phyloP scores from a whole-genome alignment of 2,797 vertebrate species.

The Etheostoma nigrum region DNA sequence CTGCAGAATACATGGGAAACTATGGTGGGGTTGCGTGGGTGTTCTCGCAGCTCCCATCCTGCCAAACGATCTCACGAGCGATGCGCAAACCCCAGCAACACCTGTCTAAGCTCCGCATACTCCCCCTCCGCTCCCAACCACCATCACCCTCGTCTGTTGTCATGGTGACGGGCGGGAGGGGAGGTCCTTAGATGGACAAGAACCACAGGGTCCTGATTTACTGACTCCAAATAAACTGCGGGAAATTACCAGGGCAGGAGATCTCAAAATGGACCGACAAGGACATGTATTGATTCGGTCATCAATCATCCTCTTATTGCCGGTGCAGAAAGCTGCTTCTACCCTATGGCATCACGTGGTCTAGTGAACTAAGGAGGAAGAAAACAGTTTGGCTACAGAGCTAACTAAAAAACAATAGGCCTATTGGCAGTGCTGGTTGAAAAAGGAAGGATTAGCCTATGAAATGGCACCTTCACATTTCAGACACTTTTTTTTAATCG shows the following conservation, averaged over 20 bases:
- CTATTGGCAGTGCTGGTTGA: background rate
- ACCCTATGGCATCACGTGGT: background rate
- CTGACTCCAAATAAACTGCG: slow-evolving; percentile 58
- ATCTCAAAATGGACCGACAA: slow-evolving; percentile 50
- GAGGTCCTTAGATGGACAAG: slow-evolving; percentile 74
- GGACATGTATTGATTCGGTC: slow-evolving; percentile 49
- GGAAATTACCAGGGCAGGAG: slow-evolving; percentile 46
- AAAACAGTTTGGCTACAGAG: background rate
- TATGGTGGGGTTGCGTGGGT: slow-evolving; percentile 70
- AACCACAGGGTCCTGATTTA: slow-evolving; percentile 63
- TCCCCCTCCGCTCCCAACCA: slow-evolving; percentile 6
- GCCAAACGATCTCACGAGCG: slow-evolving; percentile 60
- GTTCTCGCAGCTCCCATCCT: slow-evolving; percentile 74
- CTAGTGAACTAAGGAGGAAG: background rate
- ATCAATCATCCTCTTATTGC: slow-evolving; percentile 31
- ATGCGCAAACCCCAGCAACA: slow-evolving; percentile 83
- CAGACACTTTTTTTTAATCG: background rate
- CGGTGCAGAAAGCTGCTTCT: background rate
- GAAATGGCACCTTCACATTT: background rate
- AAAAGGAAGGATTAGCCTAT: background rate
- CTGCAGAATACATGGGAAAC: slow-evolving; percentile 62
- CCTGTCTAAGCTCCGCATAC: slow-evolving; percentile 80
- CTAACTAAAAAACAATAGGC: background rate
- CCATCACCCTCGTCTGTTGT: slow-evolving; percentile 84
- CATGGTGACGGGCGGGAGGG: slow-evolving; percentile 83